Evolutionary conservation across 2,888 invertebrate genomes (phyloP).

Genomic region (Tinea semifulvella): DNA sequence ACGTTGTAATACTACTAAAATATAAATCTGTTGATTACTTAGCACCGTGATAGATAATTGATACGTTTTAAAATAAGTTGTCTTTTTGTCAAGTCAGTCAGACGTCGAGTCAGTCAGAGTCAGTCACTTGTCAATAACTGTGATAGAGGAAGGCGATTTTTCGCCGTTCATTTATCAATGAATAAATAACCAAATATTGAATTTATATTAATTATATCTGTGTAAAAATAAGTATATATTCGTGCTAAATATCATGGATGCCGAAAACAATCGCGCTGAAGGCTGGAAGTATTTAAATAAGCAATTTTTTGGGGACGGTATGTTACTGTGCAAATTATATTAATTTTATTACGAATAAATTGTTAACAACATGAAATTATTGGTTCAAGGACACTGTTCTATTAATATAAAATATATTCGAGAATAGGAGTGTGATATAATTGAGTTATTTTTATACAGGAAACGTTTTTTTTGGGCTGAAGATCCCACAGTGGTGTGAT

Average conservation of each 20-base stretch:
- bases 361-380: neutral
- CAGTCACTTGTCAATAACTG: neutral
- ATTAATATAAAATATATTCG: neutral
- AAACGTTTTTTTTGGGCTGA: neutral
- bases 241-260: slow-evolving; percentile 19
- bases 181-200: slow-evolving; percentile 16
- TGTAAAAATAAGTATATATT: slow-evolving; percentile 4
- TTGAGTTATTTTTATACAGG: neutral
- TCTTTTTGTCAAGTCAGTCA: neutral
- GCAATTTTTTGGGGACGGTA: slow-evolving; percentile 61
- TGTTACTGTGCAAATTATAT: neutral
- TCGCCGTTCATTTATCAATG: neutral
- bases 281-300: slow-evolving; percentile 62
- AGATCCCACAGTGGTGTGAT: neutral
- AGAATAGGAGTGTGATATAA: neutral
- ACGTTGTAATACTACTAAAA: no score
- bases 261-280: slow-evolving; percentile 52
- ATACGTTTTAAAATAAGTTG: neutral
- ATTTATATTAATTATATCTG: slow-evolving; percentile 7
- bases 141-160: neutral
- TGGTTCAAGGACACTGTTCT: neutral
- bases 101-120: neutral
- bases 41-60: neutral
- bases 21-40: no score
- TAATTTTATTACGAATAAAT: slow-evolving; percentile 4